phyloP scores from a whole-genome alignment of 2,797 vertebrate genomes.

The Aplochiton taeniatus region DNA sequence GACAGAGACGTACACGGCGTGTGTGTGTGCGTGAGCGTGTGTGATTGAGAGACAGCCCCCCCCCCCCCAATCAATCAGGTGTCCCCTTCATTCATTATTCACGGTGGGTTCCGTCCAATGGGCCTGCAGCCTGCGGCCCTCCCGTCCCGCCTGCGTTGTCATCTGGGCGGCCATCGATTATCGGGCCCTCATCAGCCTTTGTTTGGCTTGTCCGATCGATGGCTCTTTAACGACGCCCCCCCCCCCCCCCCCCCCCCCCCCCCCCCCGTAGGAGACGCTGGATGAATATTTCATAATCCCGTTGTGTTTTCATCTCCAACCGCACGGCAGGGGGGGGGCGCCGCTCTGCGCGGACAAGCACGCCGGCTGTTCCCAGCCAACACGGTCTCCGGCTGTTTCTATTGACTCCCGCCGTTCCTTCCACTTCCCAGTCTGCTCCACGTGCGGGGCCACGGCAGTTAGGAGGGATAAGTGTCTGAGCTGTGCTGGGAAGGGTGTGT shows the following conservation, averaged over 20 bases:
- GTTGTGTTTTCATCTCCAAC: constrained; percentile 61
- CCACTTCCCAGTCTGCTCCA: constrained; percentile 36
- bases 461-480: too few species aligned
- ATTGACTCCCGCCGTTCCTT: constrained; percentile 58
- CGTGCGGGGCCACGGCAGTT: too few species aligned
- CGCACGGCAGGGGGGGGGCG: too few species aligned
- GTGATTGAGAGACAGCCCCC: constrained; percentile 59
- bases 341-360: too few species aligned
- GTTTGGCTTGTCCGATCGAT: constrained; percentile 79
- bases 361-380: constrained; percentile 33
- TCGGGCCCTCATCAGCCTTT: constrained; percentile 74
- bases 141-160: constrained; percentile 56
- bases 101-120: constrained; percentile 65
- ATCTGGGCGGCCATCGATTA: constrained; percentile 78
- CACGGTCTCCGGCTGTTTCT: constrained; percentile 41
- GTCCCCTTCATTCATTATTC: constrained; percentile 79
- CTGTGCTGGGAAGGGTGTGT: background rate
- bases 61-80: constrained; percentile 73
- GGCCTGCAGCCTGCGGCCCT: constrained; percentile 70
- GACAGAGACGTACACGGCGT: constrained; percentile 60
- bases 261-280: constrained; percentile 65
- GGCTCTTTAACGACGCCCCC: constrained; percentile 66
- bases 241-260: constrained; percentile 59
- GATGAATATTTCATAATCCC: constrained; percentile 74
- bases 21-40: constrained; percentile 48